Evolutionary conservation across 2,888 invertebrate genomes (phyloP).

Genomic region (Ochropleura plecta): DNA sequence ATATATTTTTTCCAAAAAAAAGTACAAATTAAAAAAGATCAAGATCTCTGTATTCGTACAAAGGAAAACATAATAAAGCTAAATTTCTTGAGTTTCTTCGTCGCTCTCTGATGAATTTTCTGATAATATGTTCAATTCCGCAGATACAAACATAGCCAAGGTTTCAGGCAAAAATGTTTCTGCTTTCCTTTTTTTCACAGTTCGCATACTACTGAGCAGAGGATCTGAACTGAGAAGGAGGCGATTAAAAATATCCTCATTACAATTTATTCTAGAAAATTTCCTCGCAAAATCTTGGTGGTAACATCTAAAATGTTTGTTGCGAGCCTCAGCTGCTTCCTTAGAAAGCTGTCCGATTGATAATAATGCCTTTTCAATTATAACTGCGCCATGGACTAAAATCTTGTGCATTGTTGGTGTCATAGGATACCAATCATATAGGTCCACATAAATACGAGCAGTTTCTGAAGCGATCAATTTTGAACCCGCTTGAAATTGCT

Average conservation of each 20-base stretch:
- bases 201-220: neutral
- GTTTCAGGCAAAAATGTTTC: constrained; percentile 2
- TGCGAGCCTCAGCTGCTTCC: constrained; percentile 20
- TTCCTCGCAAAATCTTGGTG: constrained; percentile 15
- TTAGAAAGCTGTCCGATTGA: constrained; percentile 3
- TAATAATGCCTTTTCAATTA: neutral
- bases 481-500: too few relatives aligned
- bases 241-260: constrained; percentile 4
- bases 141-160: neutral
- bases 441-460: too few relatives aligned
- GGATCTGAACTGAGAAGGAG: constrained; percentile 4
- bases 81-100: neutral
- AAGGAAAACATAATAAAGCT: too few relatives aligned
- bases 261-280: neutral
- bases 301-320: constrained; percentile 17
- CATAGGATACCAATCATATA: neutral
- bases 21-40: too few relatives aligned
- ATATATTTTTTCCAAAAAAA: too few relatives aligned
- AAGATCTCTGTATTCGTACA: too few relatives aligned
- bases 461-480: too few relatives aligned
- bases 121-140: neutral
- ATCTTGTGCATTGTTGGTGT: constrained; percentile 19
- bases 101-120: neutral
- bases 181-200: neutral
- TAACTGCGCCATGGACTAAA: constrained; percentile 10